Conservation (phyloP, 2,113 vertebrate genomes). For the Equus quagga region DNA sequence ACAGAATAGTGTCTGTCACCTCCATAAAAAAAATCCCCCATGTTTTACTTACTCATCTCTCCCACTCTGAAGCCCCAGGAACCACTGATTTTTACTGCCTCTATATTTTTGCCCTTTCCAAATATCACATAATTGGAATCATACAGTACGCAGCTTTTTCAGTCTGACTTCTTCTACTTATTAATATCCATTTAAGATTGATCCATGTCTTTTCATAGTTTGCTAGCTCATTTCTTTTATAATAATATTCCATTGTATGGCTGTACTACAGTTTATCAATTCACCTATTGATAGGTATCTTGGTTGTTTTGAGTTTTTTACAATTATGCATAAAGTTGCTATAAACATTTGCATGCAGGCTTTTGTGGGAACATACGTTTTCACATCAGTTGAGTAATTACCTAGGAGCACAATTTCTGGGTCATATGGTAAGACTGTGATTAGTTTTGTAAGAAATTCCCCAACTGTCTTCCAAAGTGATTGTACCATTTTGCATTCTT, state of each 20-base stretch:
- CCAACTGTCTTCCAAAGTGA: background rate
- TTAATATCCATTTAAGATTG: background rate
- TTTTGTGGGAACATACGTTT: conserved; percentile 20
- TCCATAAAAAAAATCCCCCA: background rate
- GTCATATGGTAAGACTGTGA: background rate
- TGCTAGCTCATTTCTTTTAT: background rate
- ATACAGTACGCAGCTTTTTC: background rate
- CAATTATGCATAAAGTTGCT: background rate
- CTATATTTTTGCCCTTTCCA: background rate
- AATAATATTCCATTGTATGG: background rate
- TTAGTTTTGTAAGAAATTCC: conserved; percentile 6
- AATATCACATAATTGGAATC: background rate
- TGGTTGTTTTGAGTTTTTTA: background rate
- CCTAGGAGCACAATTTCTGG: background rate
- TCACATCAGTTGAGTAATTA: background rate
- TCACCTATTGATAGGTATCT: background rate
- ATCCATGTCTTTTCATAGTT: background rate
- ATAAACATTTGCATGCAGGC: background rate
- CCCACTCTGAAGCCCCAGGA: background rate
- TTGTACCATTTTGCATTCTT: background rate
- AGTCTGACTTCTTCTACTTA: background rate
- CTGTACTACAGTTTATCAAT: background rate
- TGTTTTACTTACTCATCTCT: background rate
- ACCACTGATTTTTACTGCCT: background rate
- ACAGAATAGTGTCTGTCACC: background rate